Evolutionary conservation across 1,140 invertebrate species (phyloP).

Genomic region (Drosophila pseudoananassae): DNA sequence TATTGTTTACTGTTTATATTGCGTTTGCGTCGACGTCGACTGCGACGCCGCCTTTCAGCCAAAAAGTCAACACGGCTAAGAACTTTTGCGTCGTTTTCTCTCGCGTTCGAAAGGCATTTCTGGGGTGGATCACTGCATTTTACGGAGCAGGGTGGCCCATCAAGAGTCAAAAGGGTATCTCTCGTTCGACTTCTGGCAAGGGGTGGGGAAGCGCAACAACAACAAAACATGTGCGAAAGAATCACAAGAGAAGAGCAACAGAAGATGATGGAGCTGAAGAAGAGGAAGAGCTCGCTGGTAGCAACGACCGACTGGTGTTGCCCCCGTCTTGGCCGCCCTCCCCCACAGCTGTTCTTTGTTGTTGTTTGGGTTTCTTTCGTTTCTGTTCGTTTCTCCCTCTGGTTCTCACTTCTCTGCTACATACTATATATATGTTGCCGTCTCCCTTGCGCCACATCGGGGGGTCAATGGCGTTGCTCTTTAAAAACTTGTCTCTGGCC

Average conservation of each 20-base stretch:
- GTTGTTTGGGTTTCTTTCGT: conserved; percentile 4
- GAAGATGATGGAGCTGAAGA: conserved; percentile 11
- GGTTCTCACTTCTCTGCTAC: background rate
- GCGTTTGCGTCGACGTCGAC: conserved; percentile 9
- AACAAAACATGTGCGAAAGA: background rate
- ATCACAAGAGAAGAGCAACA: conserved; percentile 7
- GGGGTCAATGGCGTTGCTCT: conserved; percentile 48
- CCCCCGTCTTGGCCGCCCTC: conserved; percentile 5
- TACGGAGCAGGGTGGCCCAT: too few species aligned
- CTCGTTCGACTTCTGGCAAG: background rate
- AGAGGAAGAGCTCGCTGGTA: conserved; percentile 20
- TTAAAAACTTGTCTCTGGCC: conserved; percentile 23
- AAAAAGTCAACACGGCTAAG: conserved; percentile 40
- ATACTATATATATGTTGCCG: too few species aligned
- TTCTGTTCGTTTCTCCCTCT: background rate
- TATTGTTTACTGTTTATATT: conserved; percentile 29
- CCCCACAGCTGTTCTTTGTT: conserved; percentile 16
- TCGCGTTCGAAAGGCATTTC: background rate
- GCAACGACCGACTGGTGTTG: conserved; percentile 25
- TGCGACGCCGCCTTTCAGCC: background rate
- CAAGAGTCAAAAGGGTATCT: background rate
- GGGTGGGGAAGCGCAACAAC: background rate
- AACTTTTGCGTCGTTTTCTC: conserved; percentile 56
- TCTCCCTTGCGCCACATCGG: conserved; percentile 17
- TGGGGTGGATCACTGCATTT: background rate